These are phyloP conservation scores for Glossosoma conforme DNA, from an alignment of 1,140 invertebrate genomes.

Conservation along the genomic window DNA sequence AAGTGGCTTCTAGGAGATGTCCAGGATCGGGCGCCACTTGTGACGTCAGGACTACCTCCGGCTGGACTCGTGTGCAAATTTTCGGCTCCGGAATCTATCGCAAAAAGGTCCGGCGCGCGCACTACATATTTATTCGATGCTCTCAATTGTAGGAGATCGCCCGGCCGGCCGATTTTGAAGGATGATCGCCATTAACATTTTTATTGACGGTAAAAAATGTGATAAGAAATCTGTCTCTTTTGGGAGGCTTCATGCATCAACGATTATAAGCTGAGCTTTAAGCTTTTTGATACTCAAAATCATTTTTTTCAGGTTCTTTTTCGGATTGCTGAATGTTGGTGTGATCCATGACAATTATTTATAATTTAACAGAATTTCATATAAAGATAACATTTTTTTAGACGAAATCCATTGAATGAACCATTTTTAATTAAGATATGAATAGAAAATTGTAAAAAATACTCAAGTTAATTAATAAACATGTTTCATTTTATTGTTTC, in stretches of 20 bases:
- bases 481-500: too few species aligned
- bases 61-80: constrained; percentile 16
- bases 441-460: too few species aligned
- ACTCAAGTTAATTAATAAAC: too few species aligned
- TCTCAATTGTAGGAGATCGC: constrained; percentile 6
- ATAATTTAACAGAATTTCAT: too few species aligned
- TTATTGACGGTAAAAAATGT: constrained; percentile 1
- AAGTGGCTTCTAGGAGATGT: constrained; percentile 15
- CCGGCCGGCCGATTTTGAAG: not conserved
- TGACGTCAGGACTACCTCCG: not conserved
- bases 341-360: too few species aligned
- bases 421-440: too few species aligned
- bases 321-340: too few species aligned
- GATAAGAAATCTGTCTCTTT: not conserved
- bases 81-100: not conserved
- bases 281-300: too few species aligned
- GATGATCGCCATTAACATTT: constrained; percentile 6
- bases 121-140: constrained; percentile 7
- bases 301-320: too few species aligned
- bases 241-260: not conserved
- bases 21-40: constrained; percentile 11
- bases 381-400: too few species aligned
- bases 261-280: too few species aligned
- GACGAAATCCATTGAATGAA: too few species aligned
- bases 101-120: constrained; percentile 5